Conservation (phyloP, 2,797 vertebrate species). For the Crocodylus rhombifer region DNA sequence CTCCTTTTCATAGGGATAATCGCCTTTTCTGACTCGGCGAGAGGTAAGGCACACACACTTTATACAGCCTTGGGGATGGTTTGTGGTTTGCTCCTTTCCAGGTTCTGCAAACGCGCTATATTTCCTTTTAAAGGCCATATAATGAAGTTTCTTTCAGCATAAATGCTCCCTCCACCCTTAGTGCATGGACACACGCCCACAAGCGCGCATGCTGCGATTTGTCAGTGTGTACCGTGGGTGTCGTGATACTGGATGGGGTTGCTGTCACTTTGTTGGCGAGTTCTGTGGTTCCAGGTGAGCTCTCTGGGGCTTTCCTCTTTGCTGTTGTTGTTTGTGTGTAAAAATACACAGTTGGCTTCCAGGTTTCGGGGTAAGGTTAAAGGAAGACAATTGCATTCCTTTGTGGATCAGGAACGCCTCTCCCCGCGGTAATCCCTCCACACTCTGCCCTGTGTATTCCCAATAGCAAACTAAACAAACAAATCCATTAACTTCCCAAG, state of each 20-base stretch:
- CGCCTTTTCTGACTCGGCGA: slow-evolving; percentile 74
- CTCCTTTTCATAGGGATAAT: slow-evolving; percentile 78
- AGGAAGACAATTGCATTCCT: slow-evolving; percentile 72
- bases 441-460: slow-evolving; percentile 64
- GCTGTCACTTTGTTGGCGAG: accelerated
- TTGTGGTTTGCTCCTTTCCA: not conserved
- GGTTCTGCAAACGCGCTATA: accelerated
- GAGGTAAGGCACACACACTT: slow-evolving; percentile 72
- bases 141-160: accelerated
- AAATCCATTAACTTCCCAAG: slow-evolving; percentile 64
- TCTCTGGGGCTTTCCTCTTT: slow-evolving; percentile 30
- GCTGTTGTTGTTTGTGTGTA: not conserved
- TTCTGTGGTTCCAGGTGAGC: slow-evolving; percentile 37
- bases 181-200: accelerated
- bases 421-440: slow-evolving; percentile 61
- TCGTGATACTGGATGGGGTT: not conserved
- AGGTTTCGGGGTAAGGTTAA: slow-evolving; percentile 37
- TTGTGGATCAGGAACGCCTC: slow-evolving; percentile 69
- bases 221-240: accelerated
- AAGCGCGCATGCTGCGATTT: not conserved
- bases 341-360: slow-evolving; percentile 34
- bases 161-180: accelerated
- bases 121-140: not conserved
- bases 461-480: slow-evolving; percentile 76
- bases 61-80: not conserved